These are phyloP conservation scores for Drosophila nannoptera DNA, from an alignment of 1,140 invertebrate species.

Conservation along the genomic window DNA sequence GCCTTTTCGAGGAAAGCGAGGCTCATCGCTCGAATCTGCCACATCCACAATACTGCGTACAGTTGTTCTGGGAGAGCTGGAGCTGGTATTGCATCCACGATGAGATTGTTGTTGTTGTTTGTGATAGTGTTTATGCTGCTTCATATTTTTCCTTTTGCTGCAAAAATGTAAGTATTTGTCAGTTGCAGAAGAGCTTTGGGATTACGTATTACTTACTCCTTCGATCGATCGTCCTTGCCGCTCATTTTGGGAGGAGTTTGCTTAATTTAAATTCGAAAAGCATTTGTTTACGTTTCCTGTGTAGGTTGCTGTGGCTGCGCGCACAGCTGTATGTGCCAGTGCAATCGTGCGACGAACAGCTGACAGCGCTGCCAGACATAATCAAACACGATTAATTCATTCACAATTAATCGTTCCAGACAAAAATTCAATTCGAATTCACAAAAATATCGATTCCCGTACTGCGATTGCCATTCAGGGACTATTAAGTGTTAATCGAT, in stretches of 20 bases:
- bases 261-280: conserved; percentile 28
- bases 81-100: conserved; percentile 52
- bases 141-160: conserved; percentile 72
- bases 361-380: conserved; percentile 1
- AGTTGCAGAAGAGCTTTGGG: neutral
- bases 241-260: conserved; percentile 32
- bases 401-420: no score
- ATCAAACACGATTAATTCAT: no score
- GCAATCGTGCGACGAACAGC: conserved; percentile 7
- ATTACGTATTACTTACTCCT: conserved; percentile 59
- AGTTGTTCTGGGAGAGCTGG: conserved; percentile 56
- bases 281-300: conserved; percentile 38
- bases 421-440: no score
- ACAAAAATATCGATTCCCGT: no score
- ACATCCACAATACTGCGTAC: conserved; percentile 70
- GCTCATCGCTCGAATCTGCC: conserved; percentile 74
- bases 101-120: conserved; percentile 33
- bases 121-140: conserved; percentile 57
- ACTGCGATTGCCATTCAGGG: no score
- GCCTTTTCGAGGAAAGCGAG: conserved; percentile 53
- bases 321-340: conserved; percentile 19
- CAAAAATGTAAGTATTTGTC: neutral
- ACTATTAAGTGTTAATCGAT: no score
- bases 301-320: conserved; percentile 31
- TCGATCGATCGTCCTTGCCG: conserved; percentile 76